Conservation (phyloP, 2,113 vertebrate genomes). For the Dinomys branickii region DNA sequence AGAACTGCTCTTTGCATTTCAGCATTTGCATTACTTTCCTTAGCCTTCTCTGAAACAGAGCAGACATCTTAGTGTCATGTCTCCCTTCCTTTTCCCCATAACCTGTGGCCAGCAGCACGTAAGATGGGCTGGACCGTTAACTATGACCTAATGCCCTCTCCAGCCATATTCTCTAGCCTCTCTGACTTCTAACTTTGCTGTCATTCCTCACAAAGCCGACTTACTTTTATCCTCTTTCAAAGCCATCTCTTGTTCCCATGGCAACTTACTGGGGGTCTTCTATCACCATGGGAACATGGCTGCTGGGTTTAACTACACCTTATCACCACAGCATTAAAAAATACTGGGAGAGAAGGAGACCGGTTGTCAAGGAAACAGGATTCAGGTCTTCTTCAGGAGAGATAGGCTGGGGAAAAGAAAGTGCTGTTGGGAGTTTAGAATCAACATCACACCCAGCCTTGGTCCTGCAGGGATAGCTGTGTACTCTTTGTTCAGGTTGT, state of each 20-base stretch:
- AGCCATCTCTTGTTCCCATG: conserved; percentile 82
- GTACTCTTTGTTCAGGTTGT: not conserved
- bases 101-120: not conserved
- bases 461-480: not conserved
- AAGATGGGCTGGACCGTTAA: conserved; percentile 5
- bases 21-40: not conserved
- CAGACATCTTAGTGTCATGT: not conserved
- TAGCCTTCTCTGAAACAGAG: not conserved
- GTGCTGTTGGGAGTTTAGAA: conserved; percentile 46
- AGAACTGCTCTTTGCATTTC: conserved; percentile 29
- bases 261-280: conserved; percentile 80
- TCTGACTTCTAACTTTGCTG: conserved; percentile 75
- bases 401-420: conserved; percentile 46
- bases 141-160: conserved; percentile 57
- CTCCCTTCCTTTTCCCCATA: not conserved
- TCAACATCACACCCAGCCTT: conserved; percentile 36
- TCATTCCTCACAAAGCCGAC: conserved; percentile 66
- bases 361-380: conserved; percentile 70
- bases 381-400: conserved; percentile 71
- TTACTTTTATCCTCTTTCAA: conserved; percentile 72
- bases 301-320: conserved; percentile 79
- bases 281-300: conserved; percentile 67
- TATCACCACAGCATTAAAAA: conserved; percentile 74
- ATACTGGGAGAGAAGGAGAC: conserved; percentile 60
- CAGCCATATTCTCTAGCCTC: conserved; percentile 18